These are phyloP conservation scores for Geodia barretti DNA, from an alignment of 37 sponge, comb jelly and placozoan species.

Conservation along the genomic window DNA sequence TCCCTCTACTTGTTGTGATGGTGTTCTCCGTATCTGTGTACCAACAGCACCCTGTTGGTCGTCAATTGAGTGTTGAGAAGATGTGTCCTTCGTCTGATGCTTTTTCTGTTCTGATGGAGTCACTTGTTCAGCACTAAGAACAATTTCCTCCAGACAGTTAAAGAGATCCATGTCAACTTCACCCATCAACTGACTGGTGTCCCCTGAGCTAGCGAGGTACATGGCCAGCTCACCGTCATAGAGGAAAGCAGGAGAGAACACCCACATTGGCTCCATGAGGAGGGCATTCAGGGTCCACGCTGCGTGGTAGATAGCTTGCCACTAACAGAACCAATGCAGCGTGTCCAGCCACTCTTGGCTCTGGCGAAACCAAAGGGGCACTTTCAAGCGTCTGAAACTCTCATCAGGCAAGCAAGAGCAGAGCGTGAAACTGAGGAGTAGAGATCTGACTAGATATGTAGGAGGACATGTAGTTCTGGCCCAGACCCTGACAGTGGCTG, in stretches of 20 bases:
- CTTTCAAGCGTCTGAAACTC: background rate
- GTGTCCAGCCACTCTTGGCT: constrained; percentile 32
- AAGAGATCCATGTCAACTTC: background rate
- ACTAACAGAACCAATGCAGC: constrained; percentile 55
- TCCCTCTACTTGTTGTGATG: too few species aligned
- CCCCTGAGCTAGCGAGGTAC: background rate
- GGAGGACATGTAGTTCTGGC: constrained; percentile 6
- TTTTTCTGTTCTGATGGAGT: too few species aligned
- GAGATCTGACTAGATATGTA: constrained; percentile 20
- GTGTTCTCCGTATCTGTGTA: too few species aligned
- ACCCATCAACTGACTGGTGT: background rate
- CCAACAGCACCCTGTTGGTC: too few species aligned
- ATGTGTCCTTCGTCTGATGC: too few species aligned
- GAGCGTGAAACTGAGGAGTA: constrained; percentile 29
- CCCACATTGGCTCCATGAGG: constrained; percentile 36
- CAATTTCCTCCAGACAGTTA: background rate
- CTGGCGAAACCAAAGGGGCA: constrained; percentile 10
- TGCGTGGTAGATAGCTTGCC: constrained; percentile 61
- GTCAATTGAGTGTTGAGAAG: too few species aligned
- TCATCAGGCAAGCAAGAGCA: constrained; percentile 5
- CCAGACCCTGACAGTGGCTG: constrained; percentile 30
- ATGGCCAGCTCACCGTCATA: constrained; percentile 56
- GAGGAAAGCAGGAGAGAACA: constrained; percentile 23
- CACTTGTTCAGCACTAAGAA: too few species aligned
- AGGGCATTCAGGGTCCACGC: constrained; percentile 34